A percentile compares a stretch with the other conserved stretches of the same genome.
phyloP scores from a whole-genome alignment of 2,113 vertebrate species.

The Noctilio leporinus region DNA sequence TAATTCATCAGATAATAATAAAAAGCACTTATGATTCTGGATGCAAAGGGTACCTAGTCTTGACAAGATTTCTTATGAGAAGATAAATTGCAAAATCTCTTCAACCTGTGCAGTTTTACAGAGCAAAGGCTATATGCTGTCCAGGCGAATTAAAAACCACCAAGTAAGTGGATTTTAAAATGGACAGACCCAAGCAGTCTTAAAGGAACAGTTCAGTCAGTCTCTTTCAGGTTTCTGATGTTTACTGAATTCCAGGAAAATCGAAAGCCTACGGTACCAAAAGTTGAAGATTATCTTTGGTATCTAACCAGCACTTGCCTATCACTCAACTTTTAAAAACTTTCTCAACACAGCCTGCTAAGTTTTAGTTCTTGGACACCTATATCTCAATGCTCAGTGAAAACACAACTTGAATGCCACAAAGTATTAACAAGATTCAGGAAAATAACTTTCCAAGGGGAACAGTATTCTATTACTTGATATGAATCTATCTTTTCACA shows the following conservation, averaged over 20 bases:
- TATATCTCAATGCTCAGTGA: not conserved
- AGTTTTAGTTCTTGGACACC: not conserved
- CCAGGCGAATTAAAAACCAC: not conserved
- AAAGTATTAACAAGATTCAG: not conserved
- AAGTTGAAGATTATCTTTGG: not conserved
- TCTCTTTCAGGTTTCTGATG: not conserved
- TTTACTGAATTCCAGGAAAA: not conserved
- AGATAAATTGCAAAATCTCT: not conserved
- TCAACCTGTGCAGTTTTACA: not conserved
- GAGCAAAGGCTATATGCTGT: not conserved
- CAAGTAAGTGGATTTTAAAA: not conserved
- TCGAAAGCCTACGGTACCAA: not conserved
- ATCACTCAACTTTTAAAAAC: not conserved
- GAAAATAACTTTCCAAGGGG: not conserved
- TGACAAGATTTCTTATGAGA: constrained; percentile 20
- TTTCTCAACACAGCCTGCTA: not conserved
- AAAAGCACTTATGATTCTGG: constrained; percentile 44
- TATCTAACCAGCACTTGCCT: not conserved
- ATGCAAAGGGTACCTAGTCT: constrained; percentile 17
- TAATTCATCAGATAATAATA: constrained; percentile 60
- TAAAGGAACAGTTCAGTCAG: not conserved
- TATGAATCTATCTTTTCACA: not conserved
- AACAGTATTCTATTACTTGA: not conserved
- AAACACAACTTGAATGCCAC: not conserved
- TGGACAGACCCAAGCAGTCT: not conserved